Evolutionary conservation across 2,797 vertebrate genomes (phyloP), one percentile per base, ranked within the genome.

Genomic region (Thaleichthys pacificus): DNA sequence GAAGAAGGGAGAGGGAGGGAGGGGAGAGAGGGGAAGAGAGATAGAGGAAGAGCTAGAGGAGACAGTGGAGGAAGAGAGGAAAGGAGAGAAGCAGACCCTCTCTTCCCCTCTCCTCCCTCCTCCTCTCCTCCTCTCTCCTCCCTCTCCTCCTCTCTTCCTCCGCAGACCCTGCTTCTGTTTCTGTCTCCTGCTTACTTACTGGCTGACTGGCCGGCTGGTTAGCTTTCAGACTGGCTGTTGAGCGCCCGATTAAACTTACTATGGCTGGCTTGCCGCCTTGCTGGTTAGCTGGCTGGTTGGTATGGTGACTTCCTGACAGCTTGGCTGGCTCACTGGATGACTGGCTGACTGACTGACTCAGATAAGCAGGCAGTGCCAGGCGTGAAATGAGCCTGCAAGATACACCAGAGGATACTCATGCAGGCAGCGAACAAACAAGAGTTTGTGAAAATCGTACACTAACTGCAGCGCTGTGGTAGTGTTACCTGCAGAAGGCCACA

Each of bases 1-100:
- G 69, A 82, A 80, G 81, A 5, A 5, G 30, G 84, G 22, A 81
- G 70, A 54, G 24, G 21, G 38, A 73, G 61, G 74, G 61, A 69
- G 71, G 0, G 1, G 63, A 75, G 60, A 69, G 72, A 0, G 1
- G 22, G 66, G 24, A 65, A 68, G 14, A 80, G 69, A 63, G 19
- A 21, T 19, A 72, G 57, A 67, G 58, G 22, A 62, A 68, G 5
- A 81, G 70, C 54, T n/a, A 22, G 28, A 71, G 54, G 67, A 51
- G 30, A 21, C 17, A 70, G 12, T 6, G 49, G 61, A 51, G 69
- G 17, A 35, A 70, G 61, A 70, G 42, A 64, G 26, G 32, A 9
- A 19, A 15, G 63, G 62, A 51, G 66, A 74, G 58, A 42, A 70
- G 32, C 7, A n/a, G 38, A 24, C 24, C 24, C 1, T 24, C n/a